phyloP scores from a whole-genome alignment of 2,888 invertebrate genomes.

The Acleris literana region DNA sequence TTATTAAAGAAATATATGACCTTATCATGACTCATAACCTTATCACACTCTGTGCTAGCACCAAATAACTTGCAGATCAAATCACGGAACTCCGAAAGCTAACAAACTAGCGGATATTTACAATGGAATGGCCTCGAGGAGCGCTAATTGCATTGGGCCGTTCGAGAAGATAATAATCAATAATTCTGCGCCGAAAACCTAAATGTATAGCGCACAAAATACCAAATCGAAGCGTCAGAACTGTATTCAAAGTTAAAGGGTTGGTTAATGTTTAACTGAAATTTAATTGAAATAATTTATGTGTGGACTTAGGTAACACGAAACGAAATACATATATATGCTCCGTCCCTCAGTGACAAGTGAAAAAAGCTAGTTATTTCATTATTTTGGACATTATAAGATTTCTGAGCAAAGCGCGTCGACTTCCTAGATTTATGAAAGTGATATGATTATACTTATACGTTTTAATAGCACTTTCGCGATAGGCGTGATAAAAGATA shows the following conservation, averaged over 20 bases:
- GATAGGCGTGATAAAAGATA: not conserved
- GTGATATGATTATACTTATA: too few relatives aligned
- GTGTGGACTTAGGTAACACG: too few relatives aligned
- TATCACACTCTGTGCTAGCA: not conserved
- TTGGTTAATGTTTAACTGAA: too few relatives aligned
- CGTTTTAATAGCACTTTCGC: not conserved
- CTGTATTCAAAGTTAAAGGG: not conserved
- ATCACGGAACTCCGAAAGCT: conserved; percentile 21
- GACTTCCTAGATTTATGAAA: not conserved
- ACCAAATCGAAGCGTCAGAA: not conserved
- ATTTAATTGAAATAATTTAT: too few relatives aligned
- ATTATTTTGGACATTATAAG: not conserved
- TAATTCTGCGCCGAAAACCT: conserved; percentile 23
- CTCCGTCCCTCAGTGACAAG: too few relatives aligned
- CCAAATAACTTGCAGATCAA: not conserved
- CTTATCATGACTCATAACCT: too few relatives aligned
- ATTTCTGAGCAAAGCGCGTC: not conserved
- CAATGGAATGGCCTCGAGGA: conserved; percentile 47
- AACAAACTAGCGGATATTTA: conserved; percentile 50
- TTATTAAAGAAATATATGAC: too few relatives aligned
- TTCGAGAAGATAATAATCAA: conserved; percentile 41
- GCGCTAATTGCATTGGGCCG: conserved; percentile 61
- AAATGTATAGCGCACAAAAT: not conserved
- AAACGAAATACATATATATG: too few relatives aligned
- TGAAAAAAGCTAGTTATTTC: not conserved